Evolutionary conservation across 2,888 invertebrate genomes (phyloP).

Genomic region (Lasius platythorax): DNA sequence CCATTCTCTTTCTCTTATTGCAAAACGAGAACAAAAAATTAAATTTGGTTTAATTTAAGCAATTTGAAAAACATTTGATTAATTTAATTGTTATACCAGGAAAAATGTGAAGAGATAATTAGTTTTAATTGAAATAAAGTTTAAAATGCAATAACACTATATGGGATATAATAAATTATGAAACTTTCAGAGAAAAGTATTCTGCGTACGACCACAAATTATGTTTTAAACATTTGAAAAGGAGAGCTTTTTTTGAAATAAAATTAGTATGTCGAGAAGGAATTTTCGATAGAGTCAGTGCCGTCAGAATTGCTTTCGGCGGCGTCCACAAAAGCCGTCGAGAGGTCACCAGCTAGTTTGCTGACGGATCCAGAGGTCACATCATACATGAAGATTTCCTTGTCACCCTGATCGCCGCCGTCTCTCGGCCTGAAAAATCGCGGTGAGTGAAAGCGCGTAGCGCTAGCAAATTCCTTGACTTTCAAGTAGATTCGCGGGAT

Average conservation of each 20-base stretch:
- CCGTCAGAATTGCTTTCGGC: slow-evolving; percentile 92
- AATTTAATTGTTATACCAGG: not conserved
- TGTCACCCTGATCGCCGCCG: slow-evolving; percentile 86
- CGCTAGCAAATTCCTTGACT: slow-evolving; percentile 32
- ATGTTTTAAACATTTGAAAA: slow-evolving; percentile 23
- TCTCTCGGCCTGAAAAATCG: slow-evolving; percentile 86
- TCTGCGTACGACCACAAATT: not conserved
- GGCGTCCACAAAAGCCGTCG: slow-evolving; percentile 94
- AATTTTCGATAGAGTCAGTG: slow-evolving; percentile 76
- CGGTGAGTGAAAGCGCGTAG: slow-evolving; percentile 45
- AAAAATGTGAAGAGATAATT: not conserved
- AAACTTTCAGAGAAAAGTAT: not conserved
- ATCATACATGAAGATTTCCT: slow-evolving; percentile 96
- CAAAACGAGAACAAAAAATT: slow-evolving; percentile 2
- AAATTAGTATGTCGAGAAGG: slow-evolving; percentile 63
- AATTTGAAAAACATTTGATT: not conserved
- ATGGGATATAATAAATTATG: not conserved
- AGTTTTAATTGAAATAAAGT: not conserved
- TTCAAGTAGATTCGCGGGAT: slow-evolving; percentile 25
- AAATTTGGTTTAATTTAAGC: not conserved
- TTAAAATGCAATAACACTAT: not conserved
- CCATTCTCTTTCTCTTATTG: not conserved
- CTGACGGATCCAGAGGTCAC: slow-evolving; percentile 91
- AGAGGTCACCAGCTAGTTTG: slow-evolving; percentile 93
- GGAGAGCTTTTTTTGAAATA: slow-evolving; percentile 11